Base-by-base conservation (phyloP, 2,113 vertebrate genomes). In the Actenoides lindsayi region DNA sequence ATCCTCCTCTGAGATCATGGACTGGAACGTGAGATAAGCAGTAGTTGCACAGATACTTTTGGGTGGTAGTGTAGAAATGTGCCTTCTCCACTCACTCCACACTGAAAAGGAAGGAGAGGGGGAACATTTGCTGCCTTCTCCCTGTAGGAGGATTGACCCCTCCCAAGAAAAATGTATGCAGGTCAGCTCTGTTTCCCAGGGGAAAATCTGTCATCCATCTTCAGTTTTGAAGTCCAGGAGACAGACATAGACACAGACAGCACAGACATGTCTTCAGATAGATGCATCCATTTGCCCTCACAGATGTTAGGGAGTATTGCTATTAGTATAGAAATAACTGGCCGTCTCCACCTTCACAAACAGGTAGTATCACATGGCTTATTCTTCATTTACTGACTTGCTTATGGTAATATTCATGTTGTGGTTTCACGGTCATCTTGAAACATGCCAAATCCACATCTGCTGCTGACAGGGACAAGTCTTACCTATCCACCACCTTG, bases 11-110 rank as follows among this genome's bases (percentile, higher is more conserved):
- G 94, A 92, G 93, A 83, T 87, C 70, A 56, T 85, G 63, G 74
- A 51, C 68, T 97, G 87, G 89, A 96, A 92, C 35, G 2, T 90
- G 87, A 97, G 96, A 94, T 97, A 96, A 94, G 93, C 82, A 94
- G 94, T 93, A 96, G 92, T 93, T 89, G 75, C 77, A 73, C 53
- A 92, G 92, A 95, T 54, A 83, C 77, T 83, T 96, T 94, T 93
- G 93, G 89, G 90, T 94, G 96, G 91, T 89, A 89, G 48, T 20
- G 2, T 23, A 60, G 83, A 92, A 92, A 76, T 76, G 70, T 79
- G 67, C 35, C 74, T 94, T 81, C 83, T 91, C 33, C 70, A 31
- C 59, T 14, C 8, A 59, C 48, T 78, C 50, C 21, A 5, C 8
- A 6, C 65, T 89, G 56, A 85, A 4, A 67, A 11, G 5, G 33